phyloP scores from a whole-genome alignment of 2,113 vertebrate species.

The Galemys pyrenaicus region DNA sequence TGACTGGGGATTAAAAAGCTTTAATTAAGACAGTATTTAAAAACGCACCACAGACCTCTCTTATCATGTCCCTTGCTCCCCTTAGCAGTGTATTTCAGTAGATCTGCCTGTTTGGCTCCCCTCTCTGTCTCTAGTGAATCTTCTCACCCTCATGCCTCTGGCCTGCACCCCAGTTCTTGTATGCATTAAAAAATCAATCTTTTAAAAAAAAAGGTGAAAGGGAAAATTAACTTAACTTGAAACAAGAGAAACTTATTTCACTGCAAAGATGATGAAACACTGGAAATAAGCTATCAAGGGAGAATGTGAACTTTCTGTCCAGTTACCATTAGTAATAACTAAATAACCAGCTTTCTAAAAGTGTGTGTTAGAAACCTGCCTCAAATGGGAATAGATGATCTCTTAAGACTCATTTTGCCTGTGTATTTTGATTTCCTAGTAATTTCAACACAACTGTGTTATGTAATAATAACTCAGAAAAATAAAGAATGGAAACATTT shows the following conservation, averaged over 20 bases:
- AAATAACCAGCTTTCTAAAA: not conserved
- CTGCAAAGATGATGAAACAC: conserved; percentile 3
- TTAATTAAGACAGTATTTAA: not conserved
- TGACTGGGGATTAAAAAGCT: not conserved
- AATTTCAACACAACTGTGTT: conserved; percentile 40
- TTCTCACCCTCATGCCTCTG: too few relatives aligned
- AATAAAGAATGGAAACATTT: conserved; percentile 45
- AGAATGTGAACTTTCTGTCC: not conserved
- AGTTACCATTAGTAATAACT: not conserved
- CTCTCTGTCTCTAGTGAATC: too few relatives aligned
- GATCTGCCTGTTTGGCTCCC: too few relatives aligned
- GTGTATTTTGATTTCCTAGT: not conserved
- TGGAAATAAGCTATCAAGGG: not conserved
- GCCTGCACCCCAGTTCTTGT: too few relatives aligned
- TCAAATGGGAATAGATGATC: not conserved
- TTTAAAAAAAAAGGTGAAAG: not conserved
- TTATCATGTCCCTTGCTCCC: too few relatives aligned
- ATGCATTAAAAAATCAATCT: too few relatives aligned
- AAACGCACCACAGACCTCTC: too few relatives aligned
- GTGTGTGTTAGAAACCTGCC: not conserved
- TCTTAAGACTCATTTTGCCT: not conserved
- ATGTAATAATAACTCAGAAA: conserved; percentile 65
- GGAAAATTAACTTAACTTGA: conserved; percentile 19
- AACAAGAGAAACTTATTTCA: conserved; percentile 32
- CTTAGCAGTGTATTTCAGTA: too few relatives aligned